Percentiles rank a stretch among this genome's conserved stretches.
These are phyloP conservation scores for Cantharis nigra DNA, from an alignment of 2,888 invertebrate genomes.

Conservation along the genomic window DNA sequence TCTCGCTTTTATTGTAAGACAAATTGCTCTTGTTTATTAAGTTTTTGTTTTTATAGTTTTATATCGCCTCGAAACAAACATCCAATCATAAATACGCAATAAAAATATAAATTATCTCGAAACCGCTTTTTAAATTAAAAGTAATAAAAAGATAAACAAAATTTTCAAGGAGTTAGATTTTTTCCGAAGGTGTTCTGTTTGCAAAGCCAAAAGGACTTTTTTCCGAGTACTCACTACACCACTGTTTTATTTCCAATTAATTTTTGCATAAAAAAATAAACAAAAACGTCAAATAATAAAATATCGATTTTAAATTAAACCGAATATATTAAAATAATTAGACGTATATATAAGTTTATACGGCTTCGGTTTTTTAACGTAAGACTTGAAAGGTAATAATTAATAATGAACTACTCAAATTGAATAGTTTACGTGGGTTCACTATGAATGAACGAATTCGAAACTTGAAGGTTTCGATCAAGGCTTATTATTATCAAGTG, in stretches of 20 bases:
- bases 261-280: background rate
- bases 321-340: background rate
- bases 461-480: slow-evolving; percentile 13
- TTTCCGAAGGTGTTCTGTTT: background rate
- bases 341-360: background rate
- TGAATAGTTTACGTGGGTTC: slow-evolving; percentile 10
- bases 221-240: background rate
- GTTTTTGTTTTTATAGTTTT: background rate
- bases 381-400: background rate
- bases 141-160: background rate
- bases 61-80: background rate
- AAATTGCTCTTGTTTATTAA: background rate
- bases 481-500: slow-evolving; percentile 7
- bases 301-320: slow-evolving; percentile 1
- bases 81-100: background rate
- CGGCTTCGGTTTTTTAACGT: background rate
- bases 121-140: background rate
- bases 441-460: slow-evolving; percentile 9
- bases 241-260: background rate
- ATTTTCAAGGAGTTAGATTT: background rate
- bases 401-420: slow-evolving; percentile 14
- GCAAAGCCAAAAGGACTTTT: no score
- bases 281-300: background rate
- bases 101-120: background rate
- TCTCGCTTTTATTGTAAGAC: background rate